Evolutionary conservation across 2,113 vertebrate genomes (phyloP).

Genomic region (Nesogale talazaci): DNA sequence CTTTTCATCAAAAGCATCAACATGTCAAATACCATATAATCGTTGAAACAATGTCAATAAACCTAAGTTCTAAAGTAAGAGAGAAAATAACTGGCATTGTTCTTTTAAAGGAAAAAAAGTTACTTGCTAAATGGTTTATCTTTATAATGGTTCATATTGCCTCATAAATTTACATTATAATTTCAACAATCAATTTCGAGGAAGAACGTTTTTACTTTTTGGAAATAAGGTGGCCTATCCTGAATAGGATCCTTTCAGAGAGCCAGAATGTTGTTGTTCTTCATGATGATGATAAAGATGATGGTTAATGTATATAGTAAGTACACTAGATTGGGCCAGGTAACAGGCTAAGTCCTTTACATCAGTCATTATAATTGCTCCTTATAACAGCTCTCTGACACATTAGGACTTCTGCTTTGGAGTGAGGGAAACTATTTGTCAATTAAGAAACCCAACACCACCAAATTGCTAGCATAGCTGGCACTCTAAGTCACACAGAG

Average conservation of each 20-base stretch:
- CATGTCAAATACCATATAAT: constrained; percentile 66
- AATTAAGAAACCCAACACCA: neutral
- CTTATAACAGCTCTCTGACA: neutral
- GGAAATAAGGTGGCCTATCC: constrained; percentile 22
- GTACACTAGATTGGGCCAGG: neutral
- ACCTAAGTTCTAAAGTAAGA: constrained; percentile 47
- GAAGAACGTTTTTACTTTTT: constrained; percentile 29
- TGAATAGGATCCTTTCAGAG: neutral
- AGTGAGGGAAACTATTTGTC: neutral
- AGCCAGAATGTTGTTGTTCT: too few relatives aligned
- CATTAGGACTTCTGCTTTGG: neutral
- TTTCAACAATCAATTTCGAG: constrained; percentile 43
- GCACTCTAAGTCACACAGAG: neutral
- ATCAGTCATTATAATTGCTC: neutral
- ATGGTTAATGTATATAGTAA: neutral
- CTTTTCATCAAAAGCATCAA: constrained; percentile 72
- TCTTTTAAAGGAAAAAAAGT: neutral
- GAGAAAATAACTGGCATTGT: constrained; percentile 55
- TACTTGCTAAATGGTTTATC: constrained; percentile 47
- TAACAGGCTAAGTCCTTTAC: neutral
- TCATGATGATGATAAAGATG: neutral
- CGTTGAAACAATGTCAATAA: constrained; percentile 60
- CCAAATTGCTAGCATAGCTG: neutral
- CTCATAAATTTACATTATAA: constrained; percentile 54
- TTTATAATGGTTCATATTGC: constrained; percentile 49